Conservation (phyloP, 2,797 vertebrate species). For the Peromyscus melanophrys region DNA sequence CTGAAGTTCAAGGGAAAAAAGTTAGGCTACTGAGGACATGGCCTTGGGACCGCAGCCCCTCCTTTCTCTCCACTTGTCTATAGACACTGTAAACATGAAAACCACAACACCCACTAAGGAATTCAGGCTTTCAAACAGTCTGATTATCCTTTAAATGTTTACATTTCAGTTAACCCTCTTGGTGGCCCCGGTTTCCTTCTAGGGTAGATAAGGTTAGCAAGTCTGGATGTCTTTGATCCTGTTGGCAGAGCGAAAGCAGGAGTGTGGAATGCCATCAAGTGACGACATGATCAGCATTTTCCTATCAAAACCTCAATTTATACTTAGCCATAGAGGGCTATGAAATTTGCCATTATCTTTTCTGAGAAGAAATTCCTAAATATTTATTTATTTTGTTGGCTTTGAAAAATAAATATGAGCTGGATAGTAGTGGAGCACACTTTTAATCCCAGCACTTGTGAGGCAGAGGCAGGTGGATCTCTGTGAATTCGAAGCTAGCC, state of each 20-base stretch:
- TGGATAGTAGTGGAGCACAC: background rate
- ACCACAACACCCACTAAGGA: background rate
- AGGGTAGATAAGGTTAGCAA: background rate
- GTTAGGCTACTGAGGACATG: too few species aligned
- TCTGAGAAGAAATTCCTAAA: conserved; percentile 9
- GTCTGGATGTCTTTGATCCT: conserved; percentile 34
- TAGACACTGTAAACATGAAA: background rate
- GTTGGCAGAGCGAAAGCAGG: background rate
- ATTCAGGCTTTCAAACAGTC: conserved; percentile 12
- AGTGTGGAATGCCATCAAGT: conserved; percentile 12
- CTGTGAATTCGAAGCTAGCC: background rate
- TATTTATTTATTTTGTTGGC: conserved; percentile 48
- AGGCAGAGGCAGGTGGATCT: background rate
- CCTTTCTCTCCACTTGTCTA: background rate
- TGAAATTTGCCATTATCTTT: conserved; percentile 57
- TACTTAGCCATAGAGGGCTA: background rate
- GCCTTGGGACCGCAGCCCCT: background rate
- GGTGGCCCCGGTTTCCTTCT: background rate
- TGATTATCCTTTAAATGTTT: conserved; percentile 38
- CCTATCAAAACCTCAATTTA: background rate
- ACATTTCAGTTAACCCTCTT: conserved; percentile 15
- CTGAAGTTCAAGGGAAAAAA: background rate
- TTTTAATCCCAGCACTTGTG: background rate
- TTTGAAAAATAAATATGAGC: conserved; percentile 46
- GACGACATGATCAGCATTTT: background rate